phyloP scores from a whole-genome alignment of 2,113 vertebrate species.

The Gopherus flavomarginatus region DNA sequence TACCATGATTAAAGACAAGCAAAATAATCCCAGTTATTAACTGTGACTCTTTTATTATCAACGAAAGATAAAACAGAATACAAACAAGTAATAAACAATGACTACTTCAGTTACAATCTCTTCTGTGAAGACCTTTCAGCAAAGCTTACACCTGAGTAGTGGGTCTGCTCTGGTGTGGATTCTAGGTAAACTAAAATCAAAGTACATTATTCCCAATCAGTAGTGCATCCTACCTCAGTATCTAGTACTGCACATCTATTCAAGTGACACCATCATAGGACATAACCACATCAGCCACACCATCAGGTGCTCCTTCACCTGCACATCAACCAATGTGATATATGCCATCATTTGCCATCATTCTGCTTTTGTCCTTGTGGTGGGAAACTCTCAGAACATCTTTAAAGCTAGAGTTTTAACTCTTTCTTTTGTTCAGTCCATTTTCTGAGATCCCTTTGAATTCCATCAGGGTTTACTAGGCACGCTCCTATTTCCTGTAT shows the following conservation, averaged over 20 bases:
- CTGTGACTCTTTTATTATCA: neutral
- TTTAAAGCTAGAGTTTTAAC: neutral
- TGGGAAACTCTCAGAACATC: neutral
- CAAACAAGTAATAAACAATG: neutral
- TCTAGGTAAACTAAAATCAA: neutral
- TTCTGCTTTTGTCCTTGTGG: neutral
- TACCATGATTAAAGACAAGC: neutral
- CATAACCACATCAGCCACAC: too few relatives aligned
- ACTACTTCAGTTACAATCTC: neutral
- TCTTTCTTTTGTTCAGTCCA: neutral
- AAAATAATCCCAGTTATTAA: neutral
- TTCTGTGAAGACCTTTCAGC: constrained; percentile 17
- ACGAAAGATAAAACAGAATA: neutral
- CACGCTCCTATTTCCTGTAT: neutral
- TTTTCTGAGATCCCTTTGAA: neutral
- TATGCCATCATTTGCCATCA: too few relatives aligned
- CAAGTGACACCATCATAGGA: too few relatives aligned
- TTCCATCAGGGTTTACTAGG: neutral
- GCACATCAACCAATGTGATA: too few relatives aligned
- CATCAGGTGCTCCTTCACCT: too few relatives aligned
- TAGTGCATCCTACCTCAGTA: neutral
- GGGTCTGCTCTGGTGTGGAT: neutral
- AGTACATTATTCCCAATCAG: neutral
- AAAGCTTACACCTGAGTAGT: constrained; percentile 23
- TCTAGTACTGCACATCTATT: neutral